phyloP scores from a whole-genome alignment of 2,113 vertebrate species.

The Maccullochella peelii region DNA sequence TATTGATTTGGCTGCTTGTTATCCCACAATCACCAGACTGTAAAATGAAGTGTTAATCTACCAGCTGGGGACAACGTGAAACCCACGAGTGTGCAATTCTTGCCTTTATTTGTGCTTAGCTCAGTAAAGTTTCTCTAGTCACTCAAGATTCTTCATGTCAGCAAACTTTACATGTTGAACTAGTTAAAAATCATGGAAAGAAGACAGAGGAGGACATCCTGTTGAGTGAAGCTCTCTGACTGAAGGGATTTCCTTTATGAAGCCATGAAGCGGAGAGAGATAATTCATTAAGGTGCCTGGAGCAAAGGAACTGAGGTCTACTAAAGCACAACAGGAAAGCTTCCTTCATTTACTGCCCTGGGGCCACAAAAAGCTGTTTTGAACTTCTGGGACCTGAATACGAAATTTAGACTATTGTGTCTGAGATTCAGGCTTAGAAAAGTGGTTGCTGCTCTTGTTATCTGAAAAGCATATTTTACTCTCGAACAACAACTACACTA shows the following conservation, averaged over 20 bases:
- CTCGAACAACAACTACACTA: neutral
- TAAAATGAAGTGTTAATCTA: conserved; percentile 49
- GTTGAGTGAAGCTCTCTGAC: conserved; percentile 32
- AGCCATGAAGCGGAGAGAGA: conserved; percentile 30
- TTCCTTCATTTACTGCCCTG: conserved; percentile 46
- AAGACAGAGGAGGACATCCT: conserved; percentile 21
- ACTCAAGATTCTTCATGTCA: conserved; percentile 11
- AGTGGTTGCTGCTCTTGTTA: conserved; percentile 13
- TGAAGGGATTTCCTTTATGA: conserved; percentile 46
- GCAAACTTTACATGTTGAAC: conserved; percentile 24
- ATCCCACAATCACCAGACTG: conserved; percentile 27
- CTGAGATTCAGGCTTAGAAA: conserved; percentile 26
- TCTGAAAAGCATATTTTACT: neutral
- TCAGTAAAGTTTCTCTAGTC: conserved; percentile 31
- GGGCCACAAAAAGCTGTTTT: conserved; percentile 29
- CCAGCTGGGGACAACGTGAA: conserved; percentile 8
- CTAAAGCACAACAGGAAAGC: conserved; percentile 51
- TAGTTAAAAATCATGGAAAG: conserved; percentile 10
- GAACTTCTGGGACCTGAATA: conserved; percentile 33
- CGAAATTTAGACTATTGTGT: conserved; percentile 26
- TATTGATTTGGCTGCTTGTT: conserved; percentile 55
- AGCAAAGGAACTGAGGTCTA: conserved; percentile 44
- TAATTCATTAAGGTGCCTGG: conserved; percentile 56
- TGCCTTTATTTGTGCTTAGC: conserved; percentile 22
- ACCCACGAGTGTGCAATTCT: neutral